Conservation (phyloP, 2,113 vertebrate species). For the Archilochus colubris region DNA sequence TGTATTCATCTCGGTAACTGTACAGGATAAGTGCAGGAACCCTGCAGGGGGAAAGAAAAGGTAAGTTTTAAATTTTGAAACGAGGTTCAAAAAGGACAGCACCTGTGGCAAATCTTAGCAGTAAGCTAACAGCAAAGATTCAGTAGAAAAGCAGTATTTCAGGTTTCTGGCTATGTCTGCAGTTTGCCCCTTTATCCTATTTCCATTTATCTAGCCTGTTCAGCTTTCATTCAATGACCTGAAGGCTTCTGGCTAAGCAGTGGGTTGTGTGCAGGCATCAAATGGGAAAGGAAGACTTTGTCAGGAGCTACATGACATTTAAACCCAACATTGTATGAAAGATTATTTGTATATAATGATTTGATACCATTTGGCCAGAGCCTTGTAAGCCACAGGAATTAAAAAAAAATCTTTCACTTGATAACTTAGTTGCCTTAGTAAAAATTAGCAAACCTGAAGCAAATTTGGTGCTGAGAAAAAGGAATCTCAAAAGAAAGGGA, state of each 20-base stretch:
- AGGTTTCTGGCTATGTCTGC: background rate
- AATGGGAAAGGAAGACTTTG: background rate
- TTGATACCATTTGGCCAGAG: background rate
- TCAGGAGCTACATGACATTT: background rate
- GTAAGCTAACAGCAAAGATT: background rate
- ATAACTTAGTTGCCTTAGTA: background rate
- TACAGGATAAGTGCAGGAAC: conserved; percentile 90
- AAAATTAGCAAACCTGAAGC: background rate
- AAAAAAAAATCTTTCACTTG: background rate
- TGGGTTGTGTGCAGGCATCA: background rate
- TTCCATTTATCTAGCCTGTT: background rate
- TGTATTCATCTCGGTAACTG: conserved; percentile 94
- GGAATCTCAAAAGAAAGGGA: background rate
- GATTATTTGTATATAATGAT: background rate
- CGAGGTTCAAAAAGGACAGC: background rate
- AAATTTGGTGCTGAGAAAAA: background rate
- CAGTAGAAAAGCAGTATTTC: background rate
- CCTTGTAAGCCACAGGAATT: background rate
- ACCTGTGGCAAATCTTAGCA: background rate
- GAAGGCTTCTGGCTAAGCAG: background rate
- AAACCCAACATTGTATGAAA: background rate
- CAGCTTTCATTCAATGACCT: background rate
- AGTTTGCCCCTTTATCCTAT: background rate
- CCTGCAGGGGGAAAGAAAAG: conserved; percentile 75
- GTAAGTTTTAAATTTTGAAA: background rate